Evolutionary conservation across 1,140 invertebrate species (phyloP).

Genomic region (Drosophila suzukii): DNA sequence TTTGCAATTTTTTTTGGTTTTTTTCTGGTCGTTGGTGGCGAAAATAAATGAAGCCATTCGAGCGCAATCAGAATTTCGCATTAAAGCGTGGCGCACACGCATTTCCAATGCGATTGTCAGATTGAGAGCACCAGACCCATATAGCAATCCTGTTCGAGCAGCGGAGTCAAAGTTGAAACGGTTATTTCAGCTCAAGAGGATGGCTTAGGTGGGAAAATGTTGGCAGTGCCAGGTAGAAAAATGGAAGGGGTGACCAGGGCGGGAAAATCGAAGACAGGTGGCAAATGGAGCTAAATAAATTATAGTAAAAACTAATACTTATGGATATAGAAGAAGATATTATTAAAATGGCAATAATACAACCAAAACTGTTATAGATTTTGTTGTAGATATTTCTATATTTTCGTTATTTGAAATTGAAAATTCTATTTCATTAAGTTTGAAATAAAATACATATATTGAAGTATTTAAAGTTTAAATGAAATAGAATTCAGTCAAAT

Average conservation of each 20-base stretch:
- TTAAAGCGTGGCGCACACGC: conserved; percentile 68
- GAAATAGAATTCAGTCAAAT: background rate
- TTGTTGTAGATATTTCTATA: no score
- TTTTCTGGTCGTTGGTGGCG: conserved; percentile 27
- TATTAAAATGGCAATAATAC: background rate
- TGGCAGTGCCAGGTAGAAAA: conserved; percentile 6
- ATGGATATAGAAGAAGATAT: background rate
- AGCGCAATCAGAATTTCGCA: conserved; percentile 80
- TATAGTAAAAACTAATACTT: background rate
- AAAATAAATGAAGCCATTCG: conserved; percentile 82
- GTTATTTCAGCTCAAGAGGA: conserved; percentile 10
- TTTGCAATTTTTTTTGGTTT: no score
- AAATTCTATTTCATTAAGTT: background rate
- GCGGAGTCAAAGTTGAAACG: conserved; percentile 30
- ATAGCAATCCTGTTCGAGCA: conserved; percentile 40
- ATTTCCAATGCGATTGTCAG: conserved; percentile 66
- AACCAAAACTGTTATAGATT: no score
- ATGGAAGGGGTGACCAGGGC: conserved; percentile 2
- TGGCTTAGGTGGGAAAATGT: conserved; percentile 5
- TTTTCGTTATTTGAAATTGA: background rate
- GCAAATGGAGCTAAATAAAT: conserved; percentile 15
- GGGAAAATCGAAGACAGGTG: background rate
- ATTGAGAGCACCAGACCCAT: conserved; percentile 37
- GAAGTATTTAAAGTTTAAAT: background rate
- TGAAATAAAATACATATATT: no score